Evolutionary conservation across 1,140 invertebrate genomes (phyloP), one percentile per base, ranked within the genome.

Genomic region (Cataglyphis hispanica): DNA sequence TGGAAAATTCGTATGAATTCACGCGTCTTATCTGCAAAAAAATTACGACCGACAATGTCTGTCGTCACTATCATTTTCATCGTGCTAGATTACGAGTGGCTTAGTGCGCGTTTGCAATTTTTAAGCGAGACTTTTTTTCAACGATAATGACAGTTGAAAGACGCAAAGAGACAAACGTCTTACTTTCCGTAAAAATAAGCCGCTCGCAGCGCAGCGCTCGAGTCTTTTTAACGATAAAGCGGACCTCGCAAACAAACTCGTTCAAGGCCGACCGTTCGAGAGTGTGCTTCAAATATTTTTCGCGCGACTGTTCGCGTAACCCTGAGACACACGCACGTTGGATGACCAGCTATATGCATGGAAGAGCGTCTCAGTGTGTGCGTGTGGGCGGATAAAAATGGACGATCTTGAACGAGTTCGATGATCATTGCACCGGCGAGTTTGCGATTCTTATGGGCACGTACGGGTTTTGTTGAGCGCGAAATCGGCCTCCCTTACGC

Each of bases 241-340:
- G 90, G 90, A 88, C 91, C 92, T 92, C 72, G 89, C 89, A 91
- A 92, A 91, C 88, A 92, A 83, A 87, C 84, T 85, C 87, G 91
- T 87, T 75, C 89, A 92, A 93, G 92, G 92, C 87, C 91, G 87
- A 70, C 81, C 3, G 90, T 91, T 92, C 88, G 87, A 91, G 87
- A 91, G 92, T 87, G 91, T 90, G 90, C 91, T 91, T 91, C 92
- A 89, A 93, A 92, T 89, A 84, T 91, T 93, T 93, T 93, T 93
- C 88, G 69, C 88, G 78, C 88, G 76, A 91, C 87, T 31, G 31
- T 31, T 90, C 67, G 77, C 63, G 25, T 81, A 81, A 90, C 76
- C 86, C 85, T 85, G 84, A 89, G 75, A 66, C 77, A 46, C 86
- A 64, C 75, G 81, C 63, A 72, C 72, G 64, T 69, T 13, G 43